phyloP scores from a whole-genome alignment of 1,140 invertebrate species.

The Choristoneura fumiferana region DNA sequence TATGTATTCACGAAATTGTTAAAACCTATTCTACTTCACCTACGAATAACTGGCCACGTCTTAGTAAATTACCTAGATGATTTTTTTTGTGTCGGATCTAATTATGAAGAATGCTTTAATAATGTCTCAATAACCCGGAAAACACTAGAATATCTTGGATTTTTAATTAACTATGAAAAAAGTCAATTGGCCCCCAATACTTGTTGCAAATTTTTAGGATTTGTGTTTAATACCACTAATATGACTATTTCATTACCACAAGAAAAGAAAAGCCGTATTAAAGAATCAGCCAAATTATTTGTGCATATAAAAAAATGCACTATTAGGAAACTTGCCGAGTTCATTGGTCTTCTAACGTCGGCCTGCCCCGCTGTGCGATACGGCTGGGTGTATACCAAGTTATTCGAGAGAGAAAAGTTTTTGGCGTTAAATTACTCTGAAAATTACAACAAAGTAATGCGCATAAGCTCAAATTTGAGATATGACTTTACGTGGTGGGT shows the following conservation, averaged over 20 bases:
- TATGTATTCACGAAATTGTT: no score
- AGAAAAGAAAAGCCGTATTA: constrained; percentile 20
- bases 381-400: no score
- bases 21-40: constrained; percentile 18
- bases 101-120: constrained; percentile 1
- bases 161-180: constrained; percentile 20
- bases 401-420: no score
- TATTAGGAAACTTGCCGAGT: constrained; percentile 10
- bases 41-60: constrained; percentile 8
- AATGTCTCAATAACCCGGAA: constrained; percentile 10
- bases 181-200: neutral
- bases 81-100: constrained; percentile 17
- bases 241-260: constrained; percentile 13
- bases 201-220: constrained; percentile 18
- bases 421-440: neutral
- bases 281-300: neutral
- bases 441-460: constrained; percentile 12
- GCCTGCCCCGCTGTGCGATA: no score
- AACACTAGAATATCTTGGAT: constrained; percentile 8
- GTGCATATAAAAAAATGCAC: constrained; percentile 7
- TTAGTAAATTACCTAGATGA: constrained; percentile 20
- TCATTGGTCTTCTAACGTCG: constrained; percentile 2
- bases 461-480: neutral
- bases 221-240: constrained; percentile 16
- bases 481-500: constrained; percentile 2